Conservation (phyloP, 2,113 vertebrate genomes). For the Bubo blakistoni region DNA sequence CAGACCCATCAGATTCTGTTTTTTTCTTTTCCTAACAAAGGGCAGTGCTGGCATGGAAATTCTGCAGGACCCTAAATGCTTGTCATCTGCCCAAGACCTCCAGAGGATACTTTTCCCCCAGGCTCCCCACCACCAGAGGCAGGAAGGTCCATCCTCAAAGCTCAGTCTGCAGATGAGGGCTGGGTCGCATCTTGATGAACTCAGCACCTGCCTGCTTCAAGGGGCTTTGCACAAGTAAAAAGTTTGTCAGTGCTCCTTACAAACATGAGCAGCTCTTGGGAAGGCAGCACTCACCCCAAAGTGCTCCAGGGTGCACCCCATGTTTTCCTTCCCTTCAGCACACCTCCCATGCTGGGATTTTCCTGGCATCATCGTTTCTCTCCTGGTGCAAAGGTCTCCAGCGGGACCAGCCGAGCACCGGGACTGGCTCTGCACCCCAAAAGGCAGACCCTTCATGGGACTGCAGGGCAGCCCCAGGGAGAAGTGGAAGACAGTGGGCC, state of each 20-base stretch:
- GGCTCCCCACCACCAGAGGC: background rate
- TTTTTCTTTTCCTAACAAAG: background rate
- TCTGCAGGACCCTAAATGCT: background rate
- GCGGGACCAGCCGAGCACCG: rapidly evolving
- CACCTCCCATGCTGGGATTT: rapidly evolving
- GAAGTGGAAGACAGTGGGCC: background rate
- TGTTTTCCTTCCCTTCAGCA: background rate
- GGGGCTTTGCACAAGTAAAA: background rate
- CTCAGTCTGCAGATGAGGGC: background rate
- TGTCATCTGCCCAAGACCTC: background rate
- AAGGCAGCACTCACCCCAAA: background rate
- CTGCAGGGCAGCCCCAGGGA: background rate
- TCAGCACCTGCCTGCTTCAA: background rate
- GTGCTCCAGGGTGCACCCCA: rapidly evolving
- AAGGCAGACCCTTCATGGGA: background rate
- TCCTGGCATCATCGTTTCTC: too few relatives aligned
- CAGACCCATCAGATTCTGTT: background rate
- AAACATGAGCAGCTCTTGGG: background rate
- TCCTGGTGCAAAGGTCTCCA: background rate
- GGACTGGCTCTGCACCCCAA: background rate
- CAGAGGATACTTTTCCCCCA: background rate
- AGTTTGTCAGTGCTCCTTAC: background rate
- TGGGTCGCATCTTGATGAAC: background rate
- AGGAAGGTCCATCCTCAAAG: background rate
- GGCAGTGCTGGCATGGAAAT: background rate